Conservation (phyloP, 2,888 invertebrate species). For the Clepsis dumicolana region DNA sequence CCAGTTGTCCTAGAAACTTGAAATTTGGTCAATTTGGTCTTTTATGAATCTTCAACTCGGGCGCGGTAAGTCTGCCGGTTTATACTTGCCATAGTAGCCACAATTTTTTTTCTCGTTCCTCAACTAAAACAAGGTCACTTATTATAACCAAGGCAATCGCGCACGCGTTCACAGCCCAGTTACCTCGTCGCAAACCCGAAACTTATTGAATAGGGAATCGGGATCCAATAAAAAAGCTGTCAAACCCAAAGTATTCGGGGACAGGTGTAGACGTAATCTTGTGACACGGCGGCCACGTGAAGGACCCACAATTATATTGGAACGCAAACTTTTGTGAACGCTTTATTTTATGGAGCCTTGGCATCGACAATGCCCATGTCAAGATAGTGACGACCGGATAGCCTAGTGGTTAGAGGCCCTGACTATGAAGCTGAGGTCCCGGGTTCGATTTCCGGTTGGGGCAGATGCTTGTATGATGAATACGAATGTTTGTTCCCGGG, state of each 20-base stretch:
- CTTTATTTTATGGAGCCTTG: not conserved
- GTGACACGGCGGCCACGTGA: conserved; percentile 1
- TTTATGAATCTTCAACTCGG: too few species aligned
- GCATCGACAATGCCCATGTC: too few species aligned
- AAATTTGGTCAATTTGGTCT: too few species aligned
- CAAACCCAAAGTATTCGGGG: conserved; percentile 71
- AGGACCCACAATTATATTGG: not conserved
- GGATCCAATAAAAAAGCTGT: conserved; percentile 82
- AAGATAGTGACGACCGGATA: too few species aligned
- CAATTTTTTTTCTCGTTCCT: not conserved
- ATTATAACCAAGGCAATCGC: not conserved
- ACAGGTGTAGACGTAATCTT: conserved; percentile 60
- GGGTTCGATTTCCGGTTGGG: too few species aligned
- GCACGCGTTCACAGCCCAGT: conserved; percentile 69
- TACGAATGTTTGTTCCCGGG: too few species aligned
- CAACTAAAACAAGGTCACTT: not conserved
- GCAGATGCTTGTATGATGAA: too few species aligned
- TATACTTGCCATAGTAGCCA: too few species aligned
- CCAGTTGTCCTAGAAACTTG: too few species aligned
- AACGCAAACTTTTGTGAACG: not conserved
- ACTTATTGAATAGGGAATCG: conserved; percentile 79
- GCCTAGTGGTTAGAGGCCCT: too few species aligned
- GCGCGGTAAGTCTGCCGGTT: too few species aligned
- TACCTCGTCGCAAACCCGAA: conserved; percentile 62
- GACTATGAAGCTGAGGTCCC: too few species aligned